Conservation (phyloP, 2,797 vertebrate genomes). For the Gallinago nigripennis region DNA sequence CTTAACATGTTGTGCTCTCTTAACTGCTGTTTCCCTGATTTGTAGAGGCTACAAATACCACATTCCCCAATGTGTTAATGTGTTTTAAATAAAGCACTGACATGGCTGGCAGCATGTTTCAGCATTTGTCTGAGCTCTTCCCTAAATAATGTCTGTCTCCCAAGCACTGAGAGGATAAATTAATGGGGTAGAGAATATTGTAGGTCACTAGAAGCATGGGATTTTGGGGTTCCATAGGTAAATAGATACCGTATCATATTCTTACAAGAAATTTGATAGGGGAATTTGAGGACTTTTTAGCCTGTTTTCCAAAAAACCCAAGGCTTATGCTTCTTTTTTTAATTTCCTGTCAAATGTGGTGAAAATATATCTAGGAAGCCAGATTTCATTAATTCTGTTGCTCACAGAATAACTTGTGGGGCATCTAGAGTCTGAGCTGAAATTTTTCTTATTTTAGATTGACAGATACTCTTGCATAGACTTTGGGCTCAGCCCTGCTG, state of each 20-base stretch:
- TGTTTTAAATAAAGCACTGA: conserved; percentile 39
- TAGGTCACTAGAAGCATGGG: background rate
- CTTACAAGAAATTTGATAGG: background rate
- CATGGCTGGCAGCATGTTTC: conserved; percentile 41
- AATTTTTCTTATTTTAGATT: background rate
- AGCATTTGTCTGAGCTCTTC: conserved; percentile 33
- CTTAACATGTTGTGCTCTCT: background rate
- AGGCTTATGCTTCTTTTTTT: background rate
- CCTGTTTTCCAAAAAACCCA: background rate
- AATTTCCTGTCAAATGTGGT: background rate
- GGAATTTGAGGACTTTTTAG: background rate
- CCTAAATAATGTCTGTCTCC: conserved; percentile 20
- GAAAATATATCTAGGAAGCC: background rate
- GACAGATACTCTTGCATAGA: background rate
- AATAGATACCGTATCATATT: background rate
- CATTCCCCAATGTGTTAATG: background rate
- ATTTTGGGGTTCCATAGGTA: background rate
- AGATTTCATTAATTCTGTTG: background rate
- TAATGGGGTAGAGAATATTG: background rate
- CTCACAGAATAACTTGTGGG: background rate
- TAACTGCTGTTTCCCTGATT: conserved; percentile 4
- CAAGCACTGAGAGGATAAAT: conserved; percentile 38
- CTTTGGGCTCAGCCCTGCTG: background rate
- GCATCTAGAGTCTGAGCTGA: background rate
- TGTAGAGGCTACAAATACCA: conserved; percentile 8